Evolutionary conservation across 2,113 vertebrate genomes (phyloP).

Genomic region (Varanus salvator): DNA sequence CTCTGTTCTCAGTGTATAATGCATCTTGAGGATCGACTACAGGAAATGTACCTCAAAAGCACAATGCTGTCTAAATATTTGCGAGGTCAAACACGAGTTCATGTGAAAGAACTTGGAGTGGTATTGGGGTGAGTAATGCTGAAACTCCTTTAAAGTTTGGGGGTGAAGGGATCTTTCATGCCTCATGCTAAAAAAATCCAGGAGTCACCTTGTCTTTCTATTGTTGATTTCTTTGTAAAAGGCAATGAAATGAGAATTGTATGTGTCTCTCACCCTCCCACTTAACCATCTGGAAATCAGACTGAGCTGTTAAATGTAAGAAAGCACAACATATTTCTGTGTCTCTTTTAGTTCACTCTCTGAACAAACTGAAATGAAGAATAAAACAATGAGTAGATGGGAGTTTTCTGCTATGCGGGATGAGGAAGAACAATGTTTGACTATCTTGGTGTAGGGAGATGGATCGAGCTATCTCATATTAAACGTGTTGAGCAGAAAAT

Average conservation of each 20-base stretch:
- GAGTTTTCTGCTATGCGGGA: neutral
- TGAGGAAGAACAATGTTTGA: neutral
- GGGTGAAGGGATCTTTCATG: neutral
- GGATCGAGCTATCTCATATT: neutral
- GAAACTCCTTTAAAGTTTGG: neutral
- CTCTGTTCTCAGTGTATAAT: slow-evolving; percentile 82
- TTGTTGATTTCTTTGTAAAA: neutral
- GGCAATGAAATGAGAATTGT: neutral
- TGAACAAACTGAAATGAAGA: slow-evolving; percentile 8
- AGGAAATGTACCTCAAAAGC: slow-evolving; percentile 91
- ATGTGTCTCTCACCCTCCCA: neutral
- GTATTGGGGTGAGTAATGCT: slow-evolving; percentile 84
- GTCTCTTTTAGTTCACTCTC: neutral
- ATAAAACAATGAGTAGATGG: neutral
- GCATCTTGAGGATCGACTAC: slow-evolving; percentile 89
- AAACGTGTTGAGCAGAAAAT: neutral
- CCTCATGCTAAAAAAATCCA: neutral
- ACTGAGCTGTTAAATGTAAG: neutral
- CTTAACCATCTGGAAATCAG: slow-evolving; percentile 21
- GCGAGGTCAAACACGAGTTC: slow-evolving; percentile 85
- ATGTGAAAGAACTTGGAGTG: slow-evolving; percentile 85
- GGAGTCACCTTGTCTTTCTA: fast-evolving
- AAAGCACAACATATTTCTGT: slow-evolving; percentile 15
- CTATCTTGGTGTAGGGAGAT: neutral
- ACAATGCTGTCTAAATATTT: slow-evolving; percentile 91